Conservation (phyloP, 2,113 vertebrate genomes). For the Macquaria australasica region DNA sequence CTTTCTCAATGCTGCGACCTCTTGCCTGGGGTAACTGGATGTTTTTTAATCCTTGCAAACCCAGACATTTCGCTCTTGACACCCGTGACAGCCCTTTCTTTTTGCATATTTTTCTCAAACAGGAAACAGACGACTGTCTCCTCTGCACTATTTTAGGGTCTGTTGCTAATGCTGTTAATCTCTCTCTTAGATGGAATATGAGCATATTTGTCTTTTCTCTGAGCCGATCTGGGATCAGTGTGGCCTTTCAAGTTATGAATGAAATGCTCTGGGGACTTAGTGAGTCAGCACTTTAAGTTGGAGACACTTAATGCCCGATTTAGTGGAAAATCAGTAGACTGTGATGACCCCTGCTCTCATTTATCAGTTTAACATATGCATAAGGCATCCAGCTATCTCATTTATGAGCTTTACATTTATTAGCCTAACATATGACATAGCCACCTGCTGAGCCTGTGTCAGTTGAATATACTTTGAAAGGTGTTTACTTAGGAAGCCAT, state of each 20-base stretch:
- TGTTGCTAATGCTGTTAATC: constrained; percentile 48
- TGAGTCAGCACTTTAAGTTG: constrained; percentile 53
- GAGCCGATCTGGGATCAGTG: constrained; percentile 44
- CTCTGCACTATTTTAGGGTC: constrained; percentile 38
- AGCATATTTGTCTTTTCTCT: constrained; percentile 37
- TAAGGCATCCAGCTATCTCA: neutral
- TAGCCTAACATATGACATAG: neutral
- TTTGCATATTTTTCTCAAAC: constrained; percentile 36
- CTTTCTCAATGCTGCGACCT: constrained; percentile 32
- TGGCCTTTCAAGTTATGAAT: constrained; percentile 54
- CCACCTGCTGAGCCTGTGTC: constrained; percentile 9
- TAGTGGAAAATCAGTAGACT: constrained; percentile 3
- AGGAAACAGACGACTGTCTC: constrained; percentile 37
- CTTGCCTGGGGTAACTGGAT: constrained; percentile 32
- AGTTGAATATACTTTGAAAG: constrained; percentile 35
- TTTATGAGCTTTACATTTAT: neutral
- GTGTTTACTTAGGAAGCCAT: constrained; percentile 47
- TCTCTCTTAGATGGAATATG: constrained; percentile 45
- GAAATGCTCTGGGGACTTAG: constrained; percentile 5
- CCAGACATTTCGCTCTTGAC: constrained; percentile 44
- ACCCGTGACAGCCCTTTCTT: constrained; percentile 36
- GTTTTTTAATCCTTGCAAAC: constrained; percentile 40
- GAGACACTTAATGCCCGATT: constrained; percentile 34
- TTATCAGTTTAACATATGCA: constrained; percentile 10
- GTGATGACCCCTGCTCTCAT: constrained; percentile 26